Evolutionary conservation across 2,888 invertebrate species (phyloP), one percentile per base, ranked within the genome.

Genomic region (Andrena marginata): DNA sequence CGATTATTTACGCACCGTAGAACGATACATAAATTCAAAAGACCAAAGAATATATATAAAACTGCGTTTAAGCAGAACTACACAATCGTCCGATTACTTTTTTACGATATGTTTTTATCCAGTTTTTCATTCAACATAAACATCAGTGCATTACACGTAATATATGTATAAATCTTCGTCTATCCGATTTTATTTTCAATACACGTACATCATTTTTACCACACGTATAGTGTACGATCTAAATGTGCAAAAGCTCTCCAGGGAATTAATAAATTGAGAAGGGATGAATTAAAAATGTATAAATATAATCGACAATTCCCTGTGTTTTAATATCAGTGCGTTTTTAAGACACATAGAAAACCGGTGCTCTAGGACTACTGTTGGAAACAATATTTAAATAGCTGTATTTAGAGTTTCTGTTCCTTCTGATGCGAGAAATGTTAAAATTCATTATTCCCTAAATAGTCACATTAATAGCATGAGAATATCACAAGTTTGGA

Each of bases 401-500:
- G 42, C 42, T 80, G 62, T 72, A 23, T 51, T 69, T 69, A 48
- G 13, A 1, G 60, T 29, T 54, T 62, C 51, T 64, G 49, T 29
- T 79, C 48, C 10, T 68, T 62, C 31, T 31, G 71, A 77, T 42
- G 65, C 8, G 62, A 63, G 29, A 59, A 59, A 51, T 68, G 26
- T 60, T 76, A 13, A 13, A 59, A 54, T 71, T 64, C 31, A 10
- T 78, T 65, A 26, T 51, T 64, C 72, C 59, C 75, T 83, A 85
- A 69, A 70, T 56, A 63, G 80, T 73, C 56, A 73, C 65, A 67
- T 76, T 64, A 80, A 80, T 71, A 72, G 80, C 65, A 31, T 62
- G 74, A 80, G 65, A 82, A 82, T 90, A 90, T 89, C 87, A 89
- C 89, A 88, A 89, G 84, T 74, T 80, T 71, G 77, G 75, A 86